These are phyloP conservation scores for Brachyalestes nurse DNA, from an alignment of 2,797 vertebrate species.

Conservation along the genomic window DNA sequence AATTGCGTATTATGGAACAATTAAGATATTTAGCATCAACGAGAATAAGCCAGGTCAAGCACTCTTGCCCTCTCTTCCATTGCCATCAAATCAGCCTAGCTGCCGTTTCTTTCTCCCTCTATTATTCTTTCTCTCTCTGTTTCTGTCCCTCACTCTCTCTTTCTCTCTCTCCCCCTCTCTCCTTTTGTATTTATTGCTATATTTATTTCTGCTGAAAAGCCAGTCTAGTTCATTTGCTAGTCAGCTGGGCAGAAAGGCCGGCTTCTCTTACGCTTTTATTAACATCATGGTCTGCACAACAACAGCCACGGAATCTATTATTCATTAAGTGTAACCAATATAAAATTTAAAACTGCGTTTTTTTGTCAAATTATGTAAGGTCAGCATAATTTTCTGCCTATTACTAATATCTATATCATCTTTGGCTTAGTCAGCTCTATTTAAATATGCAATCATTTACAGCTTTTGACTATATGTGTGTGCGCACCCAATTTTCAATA, in stretches of 20 bases:
- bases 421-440: conserved; percentile 99
- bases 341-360: conserved; percentile 97
- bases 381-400: conserved; percentile 99
- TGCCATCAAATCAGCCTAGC: conserved; percentile 53
- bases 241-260: conserved; percentile 77
- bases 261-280: conserved; percentile 84
- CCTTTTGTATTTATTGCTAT: conserved; percentile 74
- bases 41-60: conserved; percentile 61
- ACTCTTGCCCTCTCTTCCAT: conserved; percentile 42
- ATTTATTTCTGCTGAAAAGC: conserved; percentile 83
- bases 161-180: conserved; percentile 49
- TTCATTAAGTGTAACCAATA: conserved; percentile 99
- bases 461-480: conserved; percentile 99
- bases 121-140: conserved; percentile 48
- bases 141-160: conserved; percentile 48
- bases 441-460: conserved; percentile 99
- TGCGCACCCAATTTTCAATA: conserved; percentile 97
- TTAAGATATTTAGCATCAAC: conserved; percentile 64
- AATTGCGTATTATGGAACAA: conserved; percentile 63
- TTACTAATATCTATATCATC: conserved; percentile 99
- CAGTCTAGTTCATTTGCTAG: conserved; percentile 83
- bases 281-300: conserved; percentile 89
- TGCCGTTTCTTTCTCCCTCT: conserved; percentile 54
- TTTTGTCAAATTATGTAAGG: conserved; percentile 96
- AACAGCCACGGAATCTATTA: conserved; percentile 98